These are phyloP conservation scores for Pegea sp. DNA, from an alignment of 23 tunicate genomes.

Conservation along the genomic window DNA sequence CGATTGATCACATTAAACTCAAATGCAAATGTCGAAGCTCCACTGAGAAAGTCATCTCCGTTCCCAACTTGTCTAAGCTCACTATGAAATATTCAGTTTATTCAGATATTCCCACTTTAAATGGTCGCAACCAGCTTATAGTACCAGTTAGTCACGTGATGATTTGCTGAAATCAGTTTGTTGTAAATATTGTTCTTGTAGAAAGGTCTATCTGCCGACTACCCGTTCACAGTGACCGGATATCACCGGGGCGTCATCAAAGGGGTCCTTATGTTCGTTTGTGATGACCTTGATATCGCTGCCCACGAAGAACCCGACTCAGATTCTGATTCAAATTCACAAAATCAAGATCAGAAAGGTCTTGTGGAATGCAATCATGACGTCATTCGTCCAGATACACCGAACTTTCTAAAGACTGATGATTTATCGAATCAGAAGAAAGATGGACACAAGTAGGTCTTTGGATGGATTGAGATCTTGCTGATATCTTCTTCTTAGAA, in stretches of 20 bases:
- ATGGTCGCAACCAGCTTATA: conserved; percentile 20
- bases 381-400: too few species aligned
- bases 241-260: conserved; percentile 39
- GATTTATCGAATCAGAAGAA: too few species aligned
- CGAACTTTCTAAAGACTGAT: too few species aligned
- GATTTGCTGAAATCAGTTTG: neutral
- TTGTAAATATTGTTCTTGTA: neutral
- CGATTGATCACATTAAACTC: conserved; percentile 41
- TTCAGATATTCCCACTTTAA: conserved; percentile 60
- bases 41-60: conserved; percentile 10
- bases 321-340: neutral
- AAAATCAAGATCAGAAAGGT: too few species aligned
- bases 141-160: conserved; percentile 3
- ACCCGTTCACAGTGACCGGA: conserved; percentile 49
- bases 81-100: conserved; percentile 50
- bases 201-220: conserved; percentile 36
- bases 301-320: conserved; percentile 1
- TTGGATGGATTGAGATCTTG: too few species aligned
- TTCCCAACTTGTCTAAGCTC: conserved; percentile 73
- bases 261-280: conserved; percentile 53
- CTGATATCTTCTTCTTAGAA: conserved; percentile 29
- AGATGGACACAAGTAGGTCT: too few species aligned
- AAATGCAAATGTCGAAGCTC: conserved; percentile 46
- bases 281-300: conserved; percentile 31
- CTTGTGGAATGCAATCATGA: too few species aligned